Percentiles rank a stretch among this genome's conserved stretches.
Evolutionary conservation across 1,140 invertebrate species (phyloP).

Genomic region (Onthophagus taurus): DNA sequence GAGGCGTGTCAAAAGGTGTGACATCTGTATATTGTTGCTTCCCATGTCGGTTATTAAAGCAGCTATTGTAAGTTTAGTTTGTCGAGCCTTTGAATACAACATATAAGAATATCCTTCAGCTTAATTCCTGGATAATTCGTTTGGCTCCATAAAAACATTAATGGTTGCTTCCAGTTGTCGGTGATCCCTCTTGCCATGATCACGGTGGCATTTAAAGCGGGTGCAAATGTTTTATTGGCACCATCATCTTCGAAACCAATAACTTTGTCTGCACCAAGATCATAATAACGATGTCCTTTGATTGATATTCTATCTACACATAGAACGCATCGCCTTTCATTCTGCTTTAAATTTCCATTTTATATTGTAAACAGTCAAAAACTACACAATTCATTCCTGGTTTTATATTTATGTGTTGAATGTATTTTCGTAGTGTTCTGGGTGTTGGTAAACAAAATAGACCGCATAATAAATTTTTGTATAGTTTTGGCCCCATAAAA

Average conservation of each 20-base stretch:
- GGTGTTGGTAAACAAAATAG: slow-evolving; percentile 4
- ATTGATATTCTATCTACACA: slow-evolving; percentile 12
- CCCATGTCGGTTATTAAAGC: slow-evolving; percentile 16
- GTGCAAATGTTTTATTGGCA: not conserved
- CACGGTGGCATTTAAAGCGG: slow-evolving; percentile 3
- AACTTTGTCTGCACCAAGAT: slow-evolving; percentile 4
- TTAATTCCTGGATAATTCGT: slow-evolving; percentile 14
- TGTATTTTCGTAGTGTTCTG: not conserved
- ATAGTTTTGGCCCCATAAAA: slow-evolving; percentile 10
- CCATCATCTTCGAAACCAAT: slow-evolving; percentile 5
- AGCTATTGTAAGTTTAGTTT: no score
- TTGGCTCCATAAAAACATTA: slow-evolving; percentile 21
- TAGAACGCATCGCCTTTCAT: not conserved
- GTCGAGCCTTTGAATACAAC: no score
- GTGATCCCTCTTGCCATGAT: slow-evolving; percentile 21
- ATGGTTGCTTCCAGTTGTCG: slow-evolving; percentile 25
- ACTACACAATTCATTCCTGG: slow-evolving; percentile 3
- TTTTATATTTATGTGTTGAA: not conserved
- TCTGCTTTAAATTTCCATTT: not conserved
- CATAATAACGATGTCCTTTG: slow-evolving; percentile 1
- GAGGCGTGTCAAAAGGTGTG: slow-evolving; percentile 20
- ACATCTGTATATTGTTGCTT: slow-evolving; percentile 18
- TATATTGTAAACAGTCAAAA: slow-evolving; percentile 1
- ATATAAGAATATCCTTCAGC: no score
- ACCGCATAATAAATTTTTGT: not conserved